Evolutionary conservation across 2,888 invertebrate genomes (phyloP).

Genomic region (Fragum sueziense): DNA sequence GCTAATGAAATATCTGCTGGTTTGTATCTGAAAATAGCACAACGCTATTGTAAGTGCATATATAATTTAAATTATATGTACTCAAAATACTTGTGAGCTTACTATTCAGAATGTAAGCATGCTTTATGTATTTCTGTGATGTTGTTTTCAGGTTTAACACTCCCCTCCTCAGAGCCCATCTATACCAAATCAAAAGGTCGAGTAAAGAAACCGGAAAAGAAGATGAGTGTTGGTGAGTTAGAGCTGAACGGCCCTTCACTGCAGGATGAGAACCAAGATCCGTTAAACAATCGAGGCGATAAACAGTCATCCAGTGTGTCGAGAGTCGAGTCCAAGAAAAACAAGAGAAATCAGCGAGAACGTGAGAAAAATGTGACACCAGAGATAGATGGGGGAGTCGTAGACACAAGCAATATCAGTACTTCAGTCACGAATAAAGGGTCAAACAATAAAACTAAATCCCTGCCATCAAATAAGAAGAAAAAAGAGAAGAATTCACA

Average conservation of each 20-base stretch:
- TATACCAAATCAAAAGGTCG: conserved; percentile 60
- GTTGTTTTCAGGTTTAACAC: conserved; percentile 59
- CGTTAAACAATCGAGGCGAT: conserved; percentile 53
- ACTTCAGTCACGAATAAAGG: conserved; percentile 14
- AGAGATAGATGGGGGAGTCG: conserved; percentile 13
- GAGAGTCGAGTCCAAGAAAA: conserved; percentile 66
- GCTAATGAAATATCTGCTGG: no score
- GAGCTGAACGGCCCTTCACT: conserved; percentile 26
- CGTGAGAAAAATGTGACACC: conserved; percentile 32
- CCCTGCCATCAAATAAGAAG: conserved; percentile 29
- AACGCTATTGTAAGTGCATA: background rate
- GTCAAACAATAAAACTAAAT: conserved; percentile 24
- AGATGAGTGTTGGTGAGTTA: conserved; percentile 38
- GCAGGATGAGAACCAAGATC: conserved; percentile 59
- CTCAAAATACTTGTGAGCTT: no score
- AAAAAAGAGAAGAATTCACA: conserved; percentile 39
- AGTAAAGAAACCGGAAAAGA: conserved; percentile 56
- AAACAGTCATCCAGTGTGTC: conserved; percentile 25
- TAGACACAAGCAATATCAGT: conserved; percentile 19
- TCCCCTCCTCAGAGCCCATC: conserved; percentile 67
- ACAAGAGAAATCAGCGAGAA: conserved; percentile 63
- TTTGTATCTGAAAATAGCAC: background rate
- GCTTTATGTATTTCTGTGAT: no score
- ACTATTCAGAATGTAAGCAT: no score
- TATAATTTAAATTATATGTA: no score